Percentiles rank a stretch among this genome's conserved stretches.
Evolutionary conservation across 2,113 vertebrate genomes (phyloP).

Genomic region (Falcunculus frontatus): DNA sequence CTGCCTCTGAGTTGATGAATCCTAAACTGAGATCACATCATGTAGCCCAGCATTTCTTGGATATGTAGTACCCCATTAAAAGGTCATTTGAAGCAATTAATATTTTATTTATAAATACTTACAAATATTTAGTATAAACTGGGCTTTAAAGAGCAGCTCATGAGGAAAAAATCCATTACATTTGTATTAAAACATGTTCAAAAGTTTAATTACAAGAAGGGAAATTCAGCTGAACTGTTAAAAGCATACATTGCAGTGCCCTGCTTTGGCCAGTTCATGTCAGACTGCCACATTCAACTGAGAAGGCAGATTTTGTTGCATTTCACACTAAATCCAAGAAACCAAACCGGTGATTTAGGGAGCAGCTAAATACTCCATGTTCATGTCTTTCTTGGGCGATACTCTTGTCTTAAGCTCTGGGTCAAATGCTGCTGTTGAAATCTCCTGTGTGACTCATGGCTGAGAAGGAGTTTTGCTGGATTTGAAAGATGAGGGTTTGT

Average conservation of each 20-base stretch:
- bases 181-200: slow-evolving; percentile 60
- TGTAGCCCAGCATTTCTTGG: neutral
- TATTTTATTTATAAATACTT: slow-evolving; percentile 70
- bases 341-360: neutral
- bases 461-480: neutral
- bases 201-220: slow-evolving; percentile 53
- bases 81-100: slow-evolving; percentile 61
- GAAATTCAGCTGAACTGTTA: slow-evolving; percentile 41
- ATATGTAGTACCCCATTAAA: slow-evolving; percentile 29
- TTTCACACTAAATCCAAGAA: neutral
- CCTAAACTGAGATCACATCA: neutral
- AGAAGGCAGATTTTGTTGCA: neutral
- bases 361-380: neutral
- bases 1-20: neutral
- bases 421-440: neutral
- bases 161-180: slow-evolving; percentile 53
- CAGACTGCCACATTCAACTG: neutral
- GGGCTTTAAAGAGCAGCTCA: slow-evolving; percentile 51
- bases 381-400: neutral
- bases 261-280: neutral
- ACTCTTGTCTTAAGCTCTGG: neutral
- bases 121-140: slow-evolving; percentile 65
- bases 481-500: neutral
- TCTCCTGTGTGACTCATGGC: neutral
- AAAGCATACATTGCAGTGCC: neutral